Evolutionary conservation across 1,140 invertebrate species (phyloP), one percentile per base, ranked within the genome.

Genomic region (Temnothorax nylanderi): DNA sequence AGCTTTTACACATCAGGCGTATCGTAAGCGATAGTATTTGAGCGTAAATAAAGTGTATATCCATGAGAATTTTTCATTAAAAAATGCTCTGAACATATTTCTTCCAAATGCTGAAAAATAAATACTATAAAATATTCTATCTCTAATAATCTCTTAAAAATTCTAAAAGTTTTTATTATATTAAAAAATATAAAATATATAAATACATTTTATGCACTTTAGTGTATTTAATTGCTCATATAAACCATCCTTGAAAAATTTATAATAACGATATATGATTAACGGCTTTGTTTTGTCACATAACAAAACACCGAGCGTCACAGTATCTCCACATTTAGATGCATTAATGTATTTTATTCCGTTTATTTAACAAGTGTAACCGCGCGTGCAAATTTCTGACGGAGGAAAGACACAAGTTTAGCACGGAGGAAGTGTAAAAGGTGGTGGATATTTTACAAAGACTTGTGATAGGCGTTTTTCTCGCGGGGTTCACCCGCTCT

Each of bases 401-500:
- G 26, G 16, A 37, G 0, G 3, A 58, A 34, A 21, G 21, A 21
- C 7, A 8, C 18, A 21, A 26, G 11, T 82, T 44, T 1, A 6
- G 16, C 37, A 47, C 2, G 3, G 11, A 47, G 44, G 26, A 56
- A 49, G 26, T 37, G 13, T 18, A 37, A 41, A 69, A 44, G 8
- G 16, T 18, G 4, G n/a, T 21, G 47, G 13, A 49, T 58, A 41
- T 76, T 60, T 76, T 65, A 21, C 11, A 37, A 32, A 58, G 10
- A 16, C 4, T n/a, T 41, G 2, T 34, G 4, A 84, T 74, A n/a
- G 32, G 13, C 10, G 6, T 78, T 85, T 77, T 77, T 75, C 74
- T 85, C 47, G 44, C 32, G 41, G 18, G 13, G n/a, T 65, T 77
- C 58, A 77, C 77, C 37, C 72, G 47, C 37, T 64, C 21, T 75